These are phyloP conservation scores for Microplitis demolitor DNA, from an alignment of 1,140 invertebrate genomes.

Conservation along the genomic window DNA sequence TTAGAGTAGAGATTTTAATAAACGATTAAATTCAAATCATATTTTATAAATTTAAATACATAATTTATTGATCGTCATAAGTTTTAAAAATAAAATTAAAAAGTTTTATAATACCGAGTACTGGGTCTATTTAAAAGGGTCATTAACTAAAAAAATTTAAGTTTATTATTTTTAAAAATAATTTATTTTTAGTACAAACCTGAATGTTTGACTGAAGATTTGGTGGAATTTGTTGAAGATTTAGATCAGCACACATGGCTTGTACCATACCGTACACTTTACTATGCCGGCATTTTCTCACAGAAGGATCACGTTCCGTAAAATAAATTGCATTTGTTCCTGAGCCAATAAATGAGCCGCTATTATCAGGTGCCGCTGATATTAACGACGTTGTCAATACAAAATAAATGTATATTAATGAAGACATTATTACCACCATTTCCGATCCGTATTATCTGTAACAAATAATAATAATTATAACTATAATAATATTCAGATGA, in stretches of 20 bases:
- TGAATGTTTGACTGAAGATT: conserved; percentile 8
- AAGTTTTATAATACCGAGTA: too few species aligned
- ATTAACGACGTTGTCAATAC: neutral
- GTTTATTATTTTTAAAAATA: too few species aligned
- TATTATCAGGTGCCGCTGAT: neutral
- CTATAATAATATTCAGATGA: neutral
- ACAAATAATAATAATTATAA: neutral
- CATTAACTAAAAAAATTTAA: too few species aligned
- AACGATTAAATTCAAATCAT: too few species aligned
- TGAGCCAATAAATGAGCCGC: neutral
- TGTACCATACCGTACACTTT: conserved; percentile 8
- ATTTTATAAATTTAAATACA: too few species aligned
- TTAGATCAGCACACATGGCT: conserved; percentile 10
- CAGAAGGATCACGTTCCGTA: neutral
- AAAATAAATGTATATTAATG: neutral
- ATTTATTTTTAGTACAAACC: conserved; percentile 3
- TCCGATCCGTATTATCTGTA: neutral
- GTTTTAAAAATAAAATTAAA: too few species aligned
- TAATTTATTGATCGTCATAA: too few species aligned
- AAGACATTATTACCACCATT: neutral
- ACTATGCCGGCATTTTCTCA: conserved; percentile 5
- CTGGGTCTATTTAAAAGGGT: too few species aligned
- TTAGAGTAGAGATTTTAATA: too few species aligned
- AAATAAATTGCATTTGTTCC: neutral
- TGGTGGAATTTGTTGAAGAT: conserved; percentile 6